phyloP scores from a whole-genome alignment of 2,797 vertebrate species.

The Argya squamiceps region DNA sequence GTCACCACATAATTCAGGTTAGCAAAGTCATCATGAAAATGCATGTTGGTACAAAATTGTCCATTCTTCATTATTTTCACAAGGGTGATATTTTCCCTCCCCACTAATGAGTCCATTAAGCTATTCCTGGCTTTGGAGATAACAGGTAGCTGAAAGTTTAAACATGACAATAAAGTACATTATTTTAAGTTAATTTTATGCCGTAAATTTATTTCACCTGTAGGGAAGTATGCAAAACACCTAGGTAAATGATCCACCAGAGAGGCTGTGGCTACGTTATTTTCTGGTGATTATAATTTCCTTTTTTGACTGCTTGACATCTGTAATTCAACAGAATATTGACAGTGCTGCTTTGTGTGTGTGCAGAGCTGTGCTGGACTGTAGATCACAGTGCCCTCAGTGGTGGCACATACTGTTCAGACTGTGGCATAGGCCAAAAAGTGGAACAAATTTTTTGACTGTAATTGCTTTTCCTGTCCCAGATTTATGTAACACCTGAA shows the following conservation, averaged over 20 bases:
- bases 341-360: not conserved
- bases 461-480: not conserved
- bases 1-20: not conserved
- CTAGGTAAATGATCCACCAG: not conserved
- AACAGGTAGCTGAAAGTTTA: not conserved
- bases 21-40: not conserved
- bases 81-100: not conserved
- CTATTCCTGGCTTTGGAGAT: not conserved
- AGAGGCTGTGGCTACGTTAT: not conserved
- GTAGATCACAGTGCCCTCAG: not conserved
- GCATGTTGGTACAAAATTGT: not conserved
- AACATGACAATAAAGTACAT: not conserved
- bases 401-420: not conserved
- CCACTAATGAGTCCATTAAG: not conserved
- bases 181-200: not conserved
- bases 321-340: not conserved
- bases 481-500: not conserved
- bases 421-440: too few relatives aligned
- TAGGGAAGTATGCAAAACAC: not conserved
- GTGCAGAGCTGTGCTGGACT: not conserved
- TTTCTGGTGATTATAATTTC: not conserved
- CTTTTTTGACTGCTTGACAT: not conserved
- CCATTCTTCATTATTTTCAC: slow-evolving; percentile 23
- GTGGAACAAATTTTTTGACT: not conserved
- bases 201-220: not conserved